Evolutionary conservation across 2,797 vertebrate genomes (phyloP).

Genomic region (Sebastiscus tertius): DNA sequence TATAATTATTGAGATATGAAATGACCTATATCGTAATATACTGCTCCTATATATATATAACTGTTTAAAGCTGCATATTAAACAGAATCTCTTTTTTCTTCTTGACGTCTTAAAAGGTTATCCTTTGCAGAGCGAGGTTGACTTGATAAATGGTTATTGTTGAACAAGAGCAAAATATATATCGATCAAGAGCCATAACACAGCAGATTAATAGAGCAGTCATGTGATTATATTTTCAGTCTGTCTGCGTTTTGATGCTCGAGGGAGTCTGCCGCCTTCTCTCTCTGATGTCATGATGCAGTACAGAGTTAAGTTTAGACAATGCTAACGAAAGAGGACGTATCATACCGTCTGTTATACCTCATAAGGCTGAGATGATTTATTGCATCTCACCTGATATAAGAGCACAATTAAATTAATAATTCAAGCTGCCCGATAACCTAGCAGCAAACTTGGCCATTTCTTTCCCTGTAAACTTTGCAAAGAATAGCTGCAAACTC

Average conservation of each 20-base stretch:
- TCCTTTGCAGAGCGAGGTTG: slow-evolving; percentile 20
- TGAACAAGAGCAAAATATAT: slow-evolving; percentile 75
- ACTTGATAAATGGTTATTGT: slow-evolving; percentile 84
- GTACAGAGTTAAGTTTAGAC: slow-evolving; percentile 32
- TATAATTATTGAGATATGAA: too few relatives aligned
- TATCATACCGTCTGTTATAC: slow-evolving; percentile 30
- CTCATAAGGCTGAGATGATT: slow-evolving; percentile 55
- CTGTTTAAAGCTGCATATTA: slow-evolving; percentile 46
- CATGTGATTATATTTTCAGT: slow-evolving; percentile 44
- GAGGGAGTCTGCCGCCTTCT: slow-evolving; percentile 63
- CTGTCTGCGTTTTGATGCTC: slow-evolving; percentile 67
- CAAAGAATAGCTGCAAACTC: slow-evolving; percentile 50
- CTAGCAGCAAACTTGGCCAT: neutral
- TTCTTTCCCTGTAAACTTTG: slow-evolving; percentile 60
- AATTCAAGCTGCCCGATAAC: slow-evolving; percentile 22
- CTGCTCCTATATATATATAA: neutral
- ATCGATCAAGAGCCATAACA: slow-evolving; percentile 75
- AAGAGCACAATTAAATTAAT: slow-evolving; percentile 52
- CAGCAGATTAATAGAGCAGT: slow-evolving; percentile 74
- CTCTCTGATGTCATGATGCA: slow-evolving; percentile 56
- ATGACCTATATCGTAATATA: neutral
- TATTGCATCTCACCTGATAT: slow-evolving; percentile 31
- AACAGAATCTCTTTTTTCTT: slow-evolving; percentile 40
- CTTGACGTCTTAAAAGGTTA: slow-evolving; percentile 66
- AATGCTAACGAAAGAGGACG: slow-evolving; percentile 21